Conservation (phyloP, 1,140 invertebrate genomes). For the Drosophila jambulina region DNA sequence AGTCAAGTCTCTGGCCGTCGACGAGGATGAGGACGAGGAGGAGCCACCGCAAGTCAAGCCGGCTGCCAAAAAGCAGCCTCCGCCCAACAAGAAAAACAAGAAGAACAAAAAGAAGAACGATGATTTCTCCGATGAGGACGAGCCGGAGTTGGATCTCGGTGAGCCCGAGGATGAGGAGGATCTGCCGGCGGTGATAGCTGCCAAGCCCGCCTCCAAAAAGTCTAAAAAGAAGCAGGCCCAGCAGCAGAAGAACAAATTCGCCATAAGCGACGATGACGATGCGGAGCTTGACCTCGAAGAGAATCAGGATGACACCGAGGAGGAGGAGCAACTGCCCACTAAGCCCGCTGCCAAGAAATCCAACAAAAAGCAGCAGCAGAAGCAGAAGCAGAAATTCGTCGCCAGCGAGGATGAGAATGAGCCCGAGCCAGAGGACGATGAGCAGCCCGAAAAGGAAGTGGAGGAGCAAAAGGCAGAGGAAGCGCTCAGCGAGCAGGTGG, state of each 20-base stretch:
- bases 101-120: conserved; percentile 74
- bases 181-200: conserved; percentile 16
- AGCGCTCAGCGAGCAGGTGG: conserved; percentile 17
- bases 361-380: conserved; percentile 57
- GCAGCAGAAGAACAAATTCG: conserved; percentile 69
- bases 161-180: conserved; percentile 41
- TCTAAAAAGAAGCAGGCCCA: conserved; percentile 67
- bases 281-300: conserved; percentile 25
- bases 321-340: conserved; percentile 13
- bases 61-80: conserved; percentile 65
- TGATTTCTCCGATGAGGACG: conserved; percentile 63
- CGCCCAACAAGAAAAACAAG: conserved; percentile 78
- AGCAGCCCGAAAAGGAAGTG: conserved; percentile 32
- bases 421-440: conserved; percentile 16
- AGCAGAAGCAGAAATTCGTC: conserved; percentile 57
- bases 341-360: conserved; percentile 56
- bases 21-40: conserved; percentile 36
- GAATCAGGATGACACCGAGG: conserved; percentile 21
- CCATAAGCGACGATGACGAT: conserved; percentile 61
- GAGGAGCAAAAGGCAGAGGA: conserved; percentile 22
- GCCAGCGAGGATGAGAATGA: conserved; percentile 62
- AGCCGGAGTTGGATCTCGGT: conserved; percentile 31
- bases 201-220: conserved; percentile 67
- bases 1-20: conserved; percentile 47
- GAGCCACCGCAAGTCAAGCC: conserved; percentile 30